These are phyloP conservation scores for Diadema setosum DNA, from an alignment of 35 echinoderm and acorn worm species.

Conservation along the genomic window DNA sequence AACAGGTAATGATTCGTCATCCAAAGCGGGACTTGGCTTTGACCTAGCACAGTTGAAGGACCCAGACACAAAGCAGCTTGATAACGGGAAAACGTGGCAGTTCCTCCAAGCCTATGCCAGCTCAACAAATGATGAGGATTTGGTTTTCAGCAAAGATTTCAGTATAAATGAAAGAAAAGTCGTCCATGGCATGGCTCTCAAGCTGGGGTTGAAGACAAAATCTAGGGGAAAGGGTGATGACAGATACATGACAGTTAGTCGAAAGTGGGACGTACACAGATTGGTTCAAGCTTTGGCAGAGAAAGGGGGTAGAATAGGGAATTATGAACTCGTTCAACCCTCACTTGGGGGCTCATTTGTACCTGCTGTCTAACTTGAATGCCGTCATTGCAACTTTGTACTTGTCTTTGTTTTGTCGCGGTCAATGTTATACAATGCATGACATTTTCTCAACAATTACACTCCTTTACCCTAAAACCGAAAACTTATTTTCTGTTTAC, in stretches of 20 bases:
- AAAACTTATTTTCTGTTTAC: no score
- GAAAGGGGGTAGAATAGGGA: constrained; percentile 11
- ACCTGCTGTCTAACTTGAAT: no score
- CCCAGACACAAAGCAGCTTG: not conserved
- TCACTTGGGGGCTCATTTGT: no score
- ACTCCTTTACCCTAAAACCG: no score
- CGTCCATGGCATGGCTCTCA: not conserved
- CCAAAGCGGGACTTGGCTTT: constrained; percentile 28
- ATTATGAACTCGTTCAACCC: constrained; percentile 28
- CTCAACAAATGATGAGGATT: not conserved
- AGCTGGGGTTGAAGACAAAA: constrained; percentile 29
- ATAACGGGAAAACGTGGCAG: not conserved
- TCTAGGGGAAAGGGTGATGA: not conserved
- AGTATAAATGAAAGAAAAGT: constrained; percentile 5
- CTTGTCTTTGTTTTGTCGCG: no score
- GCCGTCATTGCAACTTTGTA: no score
- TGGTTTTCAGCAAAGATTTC: constrained; percentile 9
- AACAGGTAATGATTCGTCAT: not conserved
- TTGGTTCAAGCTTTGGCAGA: constrained; percentile 17
- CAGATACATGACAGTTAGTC: not conserved
- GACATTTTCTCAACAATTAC: no score
- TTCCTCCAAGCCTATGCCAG: constrained; percentile 16
- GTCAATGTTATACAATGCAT: no score
- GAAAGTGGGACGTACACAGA: not conserved
- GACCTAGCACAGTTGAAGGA: not conserved